Conservation (phyloP, 2,888 invertebrate species). For the Parelbella ahira region DNA sequence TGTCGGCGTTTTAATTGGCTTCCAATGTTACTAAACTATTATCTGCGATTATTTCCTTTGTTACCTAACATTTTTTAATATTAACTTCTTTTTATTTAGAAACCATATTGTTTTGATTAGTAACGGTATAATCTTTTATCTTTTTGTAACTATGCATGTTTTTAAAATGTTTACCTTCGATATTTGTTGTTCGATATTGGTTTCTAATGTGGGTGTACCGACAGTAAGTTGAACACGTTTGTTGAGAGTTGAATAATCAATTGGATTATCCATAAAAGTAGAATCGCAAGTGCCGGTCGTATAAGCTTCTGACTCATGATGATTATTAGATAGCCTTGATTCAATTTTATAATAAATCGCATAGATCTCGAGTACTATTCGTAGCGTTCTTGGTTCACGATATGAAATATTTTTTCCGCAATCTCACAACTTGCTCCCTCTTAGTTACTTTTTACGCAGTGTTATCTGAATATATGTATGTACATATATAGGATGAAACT, state of each 20-base stretch:
- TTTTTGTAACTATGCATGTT: too few species aligned
- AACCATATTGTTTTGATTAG: too few species aligned
- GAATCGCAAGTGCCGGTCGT: slow-evolving; percentile 33
- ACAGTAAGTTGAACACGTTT: slow-evolving; percentile 3
- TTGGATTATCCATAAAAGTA: slow-evolving; percentile 17
- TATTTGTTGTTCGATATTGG: slow-evolving; percentile 12
- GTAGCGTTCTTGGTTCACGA: slow-evolving; percentile 27
- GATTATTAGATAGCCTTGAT: slow-evolving; percentile 45
- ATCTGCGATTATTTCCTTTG: slow-evolving; percentile 24
- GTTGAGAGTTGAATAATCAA: slow-evolving; percentile 15
- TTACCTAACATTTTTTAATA: slow-evolving; percentile 3
- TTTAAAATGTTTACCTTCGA: too few species aligned
- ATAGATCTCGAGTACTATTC: slow-evolving; percentile 3
- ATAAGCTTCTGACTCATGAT: slow-evolving; percentile 46
- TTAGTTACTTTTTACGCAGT: too few species aligned
- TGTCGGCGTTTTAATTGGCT: slow-evolving; percentile 55
- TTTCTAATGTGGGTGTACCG: slow-evolving; percentile 4
- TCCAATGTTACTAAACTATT: slow-evolving; percentile 31
- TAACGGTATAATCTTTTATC: too few species aligned
- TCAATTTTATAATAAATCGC: slow-evolving; percentile 42
- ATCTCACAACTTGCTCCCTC: slow-evolving; percentile 25
- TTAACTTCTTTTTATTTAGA: too few species aligned
- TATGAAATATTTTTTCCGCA: slow-evolving; percentile 50
- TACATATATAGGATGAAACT: too few species aligned
- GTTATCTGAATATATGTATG: too few species aligned